A percentile compares a stretch with the other conserved stretches of the same genome.
Evolutionary conservation across 2,888 invertebrate genomes (phyloP).

Genomic region (Pherbina coryleti): DNA sequence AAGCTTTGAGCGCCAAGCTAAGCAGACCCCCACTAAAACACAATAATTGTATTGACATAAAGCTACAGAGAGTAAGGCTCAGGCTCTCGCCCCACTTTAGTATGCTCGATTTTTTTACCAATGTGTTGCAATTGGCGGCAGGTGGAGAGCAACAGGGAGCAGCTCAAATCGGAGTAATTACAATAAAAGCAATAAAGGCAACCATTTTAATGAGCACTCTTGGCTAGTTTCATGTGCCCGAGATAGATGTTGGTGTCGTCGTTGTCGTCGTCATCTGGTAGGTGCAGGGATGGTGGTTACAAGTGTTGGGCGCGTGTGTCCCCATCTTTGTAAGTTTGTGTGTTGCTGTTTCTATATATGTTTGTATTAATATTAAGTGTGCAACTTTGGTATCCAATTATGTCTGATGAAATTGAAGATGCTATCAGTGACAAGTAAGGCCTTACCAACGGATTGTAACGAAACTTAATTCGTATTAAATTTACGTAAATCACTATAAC

Average conservation of each 20-base stretch:
- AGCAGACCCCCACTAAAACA: too few species aligned
- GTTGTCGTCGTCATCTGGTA: background rate
- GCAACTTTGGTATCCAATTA: constrained; percentile 41
- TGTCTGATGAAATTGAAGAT: constrained; percentile 34
- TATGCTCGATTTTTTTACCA: too few species aligned
- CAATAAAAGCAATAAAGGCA: background rate
- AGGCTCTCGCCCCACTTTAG: too few species aligned
- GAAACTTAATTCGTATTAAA: too few species aligned
- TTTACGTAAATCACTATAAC: background rate
- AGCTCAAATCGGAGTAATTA: background rate
- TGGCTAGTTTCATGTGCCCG: background rate
- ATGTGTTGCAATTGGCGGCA: background rate
- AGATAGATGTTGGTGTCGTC: background rate
- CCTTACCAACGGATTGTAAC: background rate
- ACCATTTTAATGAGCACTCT: constrained; percentile 18
- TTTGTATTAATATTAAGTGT: constrained; percentile 15
- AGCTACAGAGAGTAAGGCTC: too few species aligned
- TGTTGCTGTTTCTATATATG: background rate
- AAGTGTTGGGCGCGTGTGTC: constrained; percentile 26
- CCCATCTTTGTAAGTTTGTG: background rate
- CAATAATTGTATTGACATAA: too few species aligned
- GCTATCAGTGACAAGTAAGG: background rate
- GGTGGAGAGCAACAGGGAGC: background rate
- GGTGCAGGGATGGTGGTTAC: background rate
- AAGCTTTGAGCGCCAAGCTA: too few species aligned